Percentiles rank a stretch among this genome's conserved stretches.
Conservation (phyloP, 37 sponge, comb jelly and placozoan species). For the Bolinopsis microptera region DNA sequence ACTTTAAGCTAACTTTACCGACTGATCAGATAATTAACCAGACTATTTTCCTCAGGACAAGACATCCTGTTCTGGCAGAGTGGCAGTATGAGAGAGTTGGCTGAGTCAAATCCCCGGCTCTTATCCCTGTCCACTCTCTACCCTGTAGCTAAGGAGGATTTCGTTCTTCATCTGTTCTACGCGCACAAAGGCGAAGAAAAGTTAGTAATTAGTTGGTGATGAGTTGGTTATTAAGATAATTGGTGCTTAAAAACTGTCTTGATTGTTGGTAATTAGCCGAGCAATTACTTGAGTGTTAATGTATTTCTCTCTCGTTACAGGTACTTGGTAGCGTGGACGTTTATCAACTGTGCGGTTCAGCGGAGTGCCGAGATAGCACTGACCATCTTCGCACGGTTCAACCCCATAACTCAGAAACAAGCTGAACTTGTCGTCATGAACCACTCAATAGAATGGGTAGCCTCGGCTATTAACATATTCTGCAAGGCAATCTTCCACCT, state of each 20-base stretch:
- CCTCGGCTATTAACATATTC: conserved; percentile 46
- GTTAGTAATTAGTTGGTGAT: conserved; percentile 1
- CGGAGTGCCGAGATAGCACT: conserved; percentile 54
- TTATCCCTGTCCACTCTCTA: conserved; percentile 33
- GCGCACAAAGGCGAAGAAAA: conserved; percentile 34
- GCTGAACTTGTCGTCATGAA: conserved; percentile 55
- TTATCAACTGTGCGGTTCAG: conserved; percentile 60
- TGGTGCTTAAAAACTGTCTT: no score
- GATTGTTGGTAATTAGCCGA: no score
- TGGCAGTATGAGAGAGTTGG: conserved; percentile 34
- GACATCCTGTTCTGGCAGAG: conserved; percentile 45
- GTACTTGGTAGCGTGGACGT: conserved; percentile 56
- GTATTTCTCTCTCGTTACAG: no score
- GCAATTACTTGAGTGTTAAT: no score
- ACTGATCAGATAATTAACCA: no score
- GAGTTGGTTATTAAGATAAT: no score
- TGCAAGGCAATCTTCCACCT: conserved; percentile 50
- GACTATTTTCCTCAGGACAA: not conserved
- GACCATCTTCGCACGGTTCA: conserved; percentile 41
- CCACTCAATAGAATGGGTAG: conserved; percentile 57
- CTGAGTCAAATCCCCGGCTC: conserved; percentile 18
- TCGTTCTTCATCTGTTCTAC: conserved; percentile 37
- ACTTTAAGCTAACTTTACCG: no score
- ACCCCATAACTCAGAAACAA: conserved; percentile 53
- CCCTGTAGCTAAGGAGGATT: conserved; percentile 44